phyloP scores from a whole-genome alignment of 2,797 vertebrate species.

The Pteropus rufus region DNA sequence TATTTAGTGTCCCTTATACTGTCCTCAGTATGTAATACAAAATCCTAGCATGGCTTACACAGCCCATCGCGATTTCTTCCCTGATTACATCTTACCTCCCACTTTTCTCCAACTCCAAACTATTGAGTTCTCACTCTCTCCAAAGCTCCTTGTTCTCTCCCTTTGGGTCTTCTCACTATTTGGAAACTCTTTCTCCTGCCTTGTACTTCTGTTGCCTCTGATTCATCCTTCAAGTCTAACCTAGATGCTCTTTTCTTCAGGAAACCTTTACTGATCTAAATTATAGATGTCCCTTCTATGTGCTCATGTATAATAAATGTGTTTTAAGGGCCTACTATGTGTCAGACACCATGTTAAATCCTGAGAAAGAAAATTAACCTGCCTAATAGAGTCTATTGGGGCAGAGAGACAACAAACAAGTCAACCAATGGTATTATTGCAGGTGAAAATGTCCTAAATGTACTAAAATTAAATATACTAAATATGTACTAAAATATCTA shows the following conservation, averaged over 20 bases:
- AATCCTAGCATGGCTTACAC: neutral
- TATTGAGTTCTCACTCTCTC: neutral
- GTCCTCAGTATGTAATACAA: neutral
- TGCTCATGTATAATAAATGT: neutral
- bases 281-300: neutral
- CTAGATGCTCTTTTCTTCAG: neutral
- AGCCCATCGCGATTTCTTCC: neutral
- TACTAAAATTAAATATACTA: neutral
- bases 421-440: neutral
- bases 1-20: neutral
- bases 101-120: neutral
- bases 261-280: neutral
- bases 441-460: neutral
- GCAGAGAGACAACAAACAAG: neutral
- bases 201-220: neutral
- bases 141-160: neutral
- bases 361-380: neutral
- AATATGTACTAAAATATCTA: neutral
- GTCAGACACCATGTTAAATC: neutral
- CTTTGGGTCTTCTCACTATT: neutral
- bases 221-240: neutral
- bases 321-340: neutral
- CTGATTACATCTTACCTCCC: neutral
- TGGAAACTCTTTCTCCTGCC: neutral
- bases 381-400: neutral